phyloP scores from a whole-genome alignment of 2,113 vertebrate genomes.

The Trinectes maculatus region DNA sequence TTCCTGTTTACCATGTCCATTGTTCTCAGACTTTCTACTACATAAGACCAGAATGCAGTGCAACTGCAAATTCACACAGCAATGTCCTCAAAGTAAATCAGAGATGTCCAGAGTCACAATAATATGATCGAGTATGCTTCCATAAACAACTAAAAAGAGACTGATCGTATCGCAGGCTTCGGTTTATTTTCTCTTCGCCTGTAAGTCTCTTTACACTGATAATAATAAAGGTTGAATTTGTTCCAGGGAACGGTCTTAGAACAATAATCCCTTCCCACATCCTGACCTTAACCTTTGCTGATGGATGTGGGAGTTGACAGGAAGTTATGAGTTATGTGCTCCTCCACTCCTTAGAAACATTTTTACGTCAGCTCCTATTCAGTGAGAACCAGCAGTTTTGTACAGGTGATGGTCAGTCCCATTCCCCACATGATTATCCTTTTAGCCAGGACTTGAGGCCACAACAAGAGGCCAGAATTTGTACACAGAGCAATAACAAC shows the following conservation, averaged over 20 bases:
- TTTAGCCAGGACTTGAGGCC: background rate
- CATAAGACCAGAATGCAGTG: constrained; percentile 10
- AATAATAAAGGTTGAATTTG: constrained; percentile 24
- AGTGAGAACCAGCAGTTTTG: background rate
- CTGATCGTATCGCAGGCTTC: background rate
- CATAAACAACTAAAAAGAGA: background rate
- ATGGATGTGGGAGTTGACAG: constrained; percentile 23
- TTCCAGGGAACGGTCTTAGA: constrained; percentile 36
- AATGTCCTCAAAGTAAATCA: background rate
- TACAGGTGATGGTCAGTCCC: background rate
- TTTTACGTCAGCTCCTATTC: background rate
- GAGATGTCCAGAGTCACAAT: background rate
- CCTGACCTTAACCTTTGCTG: constrained; percentile 39
- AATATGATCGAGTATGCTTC: background rate
- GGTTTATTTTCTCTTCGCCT: background rate
- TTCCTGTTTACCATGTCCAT: background rate
- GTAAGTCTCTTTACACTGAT: background rate
- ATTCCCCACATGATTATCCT: background rate
- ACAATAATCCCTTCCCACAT: constrained; percentile 49
- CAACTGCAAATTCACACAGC: background rate
- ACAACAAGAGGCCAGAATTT: constrained; percentile 1
- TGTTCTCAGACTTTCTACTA: background rate
- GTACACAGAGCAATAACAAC: background rate
- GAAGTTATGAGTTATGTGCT: constrained; percentile 32
- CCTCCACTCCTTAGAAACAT: background rate